phyloP scores from a whole-genome alignment of 2,113 vertebrate species.

The Hylia prasina region DNA sequence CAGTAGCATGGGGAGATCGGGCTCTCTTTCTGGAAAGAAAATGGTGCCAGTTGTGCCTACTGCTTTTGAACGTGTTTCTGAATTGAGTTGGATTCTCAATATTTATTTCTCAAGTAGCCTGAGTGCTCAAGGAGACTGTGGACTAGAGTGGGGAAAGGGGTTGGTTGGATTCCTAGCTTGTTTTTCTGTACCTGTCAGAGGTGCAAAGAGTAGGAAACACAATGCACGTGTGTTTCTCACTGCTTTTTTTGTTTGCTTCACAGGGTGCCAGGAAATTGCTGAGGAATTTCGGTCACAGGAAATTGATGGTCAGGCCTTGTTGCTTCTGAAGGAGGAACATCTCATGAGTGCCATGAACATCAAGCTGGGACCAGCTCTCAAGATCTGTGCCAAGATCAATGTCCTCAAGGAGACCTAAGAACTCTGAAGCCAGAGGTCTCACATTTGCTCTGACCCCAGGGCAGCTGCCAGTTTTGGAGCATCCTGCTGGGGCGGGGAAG shows the following conservation, averaged over 20 bases:
- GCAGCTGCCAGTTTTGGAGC: constrained; percentile 4
- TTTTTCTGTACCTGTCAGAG: neutral
- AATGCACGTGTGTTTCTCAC: neutral
- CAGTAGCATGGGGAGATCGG: neutral
- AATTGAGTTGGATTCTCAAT: neutral
- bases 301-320: constrained; percentile 94
- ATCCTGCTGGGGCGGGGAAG: neutral
- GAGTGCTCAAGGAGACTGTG: neutral
- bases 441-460: neutral
- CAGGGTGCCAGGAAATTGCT: constrained; percentile 96
- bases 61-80: neutral
- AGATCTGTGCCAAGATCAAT: constrained; percentile 98
- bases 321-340: constrained; percentile 95
- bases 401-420: constrained; percentile 89
- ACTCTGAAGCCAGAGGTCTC: neutral
- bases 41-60: neutral
- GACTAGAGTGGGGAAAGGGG: neutral
- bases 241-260: neutral
- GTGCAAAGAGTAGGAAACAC: neutral
- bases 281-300: constrained; percentile 95
- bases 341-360: constrained; percentile 99
- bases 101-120: neutral
- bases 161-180: neutral
- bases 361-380: constrained; percentile 95
- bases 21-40: neutral